Base-by-base conservation (phyloP, 2,888 invertebrate species). In the Epistrophe eligans region DNA sequence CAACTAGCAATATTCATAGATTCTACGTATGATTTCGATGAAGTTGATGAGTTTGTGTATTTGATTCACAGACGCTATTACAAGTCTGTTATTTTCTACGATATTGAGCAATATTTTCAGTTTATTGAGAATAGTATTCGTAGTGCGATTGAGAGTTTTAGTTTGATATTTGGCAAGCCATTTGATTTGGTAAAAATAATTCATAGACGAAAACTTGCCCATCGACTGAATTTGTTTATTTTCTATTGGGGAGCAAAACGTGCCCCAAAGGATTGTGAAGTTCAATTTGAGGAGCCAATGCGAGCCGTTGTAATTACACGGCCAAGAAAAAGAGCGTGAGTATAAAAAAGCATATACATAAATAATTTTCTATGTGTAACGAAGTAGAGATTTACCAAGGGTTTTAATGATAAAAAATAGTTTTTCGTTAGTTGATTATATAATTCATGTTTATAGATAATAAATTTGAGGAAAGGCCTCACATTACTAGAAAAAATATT, bases 251-350 rank as follows among this genome's bases (percentile, higher is more conserved):
- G 95, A 0, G 93, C 93, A 32, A 94, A 67, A 90, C 92, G 24
- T 92, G 95, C 88, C 93, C 94, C 89, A 90, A 94, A 60, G 92
- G 92, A 89, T 3, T 71, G 81, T 0, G 89, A 89, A 15, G 40
- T 91, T 3, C 88, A 89, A 11, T 91, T 93, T 66, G 89, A 90
- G 48, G 93, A 93, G 70, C 93, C 93, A 9, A 90, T 95, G 93
- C 92, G 94, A 89, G 94, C 95, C 0, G 95, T 94, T 19, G 94
- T 96, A 60, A 94, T 96, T 82, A 96, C 95, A 94, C 95, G 92
- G 90, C 94, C 84, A 84, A 92, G 89, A 5, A 89, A 89, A 24
- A 91, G 91, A 52, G 92, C 92, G 91, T 91, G 70, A 89, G 89
- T 55, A 55, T 9, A 8, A 35, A 35, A 35, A 35, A 35, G 7